Conservation (phyloP, 2,888 invertebrate genomes). For the Bombyx huttoni region DNA sequence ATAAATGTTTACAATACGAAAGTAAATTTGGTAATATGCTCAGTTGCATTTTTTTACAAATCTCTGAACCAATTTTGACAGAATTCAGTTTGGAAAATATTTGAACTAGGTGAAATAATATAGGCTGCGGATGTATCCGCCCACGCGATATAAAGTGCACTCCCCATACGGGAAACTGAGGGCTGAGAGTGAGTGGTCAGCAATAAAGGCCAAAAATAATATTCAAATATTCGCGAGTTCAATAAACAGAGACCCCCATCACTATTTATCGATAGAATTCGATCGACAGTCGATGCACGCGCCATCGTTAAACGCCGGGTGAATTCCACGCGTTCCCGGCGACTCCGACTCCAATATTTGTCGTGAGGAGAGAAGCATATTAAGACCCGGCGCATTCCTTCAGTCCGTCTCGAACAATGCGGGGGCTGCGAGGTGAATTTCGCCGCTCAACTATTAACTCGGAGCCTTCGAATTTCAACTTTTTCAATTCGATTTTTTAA, state of each 20-base stretch:
- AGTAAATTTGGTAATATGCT: too few relatives aligned
- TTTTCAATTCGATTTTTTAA: background rate
- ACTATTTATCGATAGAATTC: conserved; percentile 13
- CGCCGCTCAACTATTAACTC: background rate
- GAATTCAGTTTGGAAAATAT: too few relatives aligned
- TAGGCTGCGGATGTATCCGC: too few relatives aligned
- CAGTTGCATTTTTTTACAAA: too few relatives aligned
- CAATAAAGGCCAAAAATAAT: background rate
- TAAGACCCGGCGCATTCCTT: conserved; percentile 30
- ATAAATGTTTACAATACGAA: too few relatives aligned
- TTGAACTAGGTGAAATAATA: too few relatives aligned
- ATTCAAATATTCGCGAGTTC: conserved; percentile 3
- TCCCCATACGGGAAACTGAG: too few relatives aligned
- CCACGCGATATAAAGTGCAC: too few relatives aligned
- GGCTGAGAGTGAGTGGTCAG: too few relatives aligned
- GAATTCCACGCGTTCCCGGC: conserved; percentile 40
- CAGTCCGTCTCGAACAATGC: conserved; percentile 19
- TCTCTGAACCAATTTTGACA: too few relatives aligned
- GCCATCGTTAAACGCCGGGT: conserved; percentile 24
- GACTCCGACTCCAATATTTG: conserved; percentile 36
- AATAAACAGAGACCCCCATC: conserved; percentile 10
- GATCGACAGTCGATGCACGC: conserved; percentile 23
- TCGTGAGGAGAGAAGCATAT: conserved; percentile 30
- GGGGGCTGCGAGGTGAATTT: conserved; percentile 5
- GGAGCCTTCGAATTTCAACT: background rate